Evolutionary conservation across 2,888 invertebrate species (phyloP), one percentile per base, ranked within the genome.

Genomic region (Polyommatus icarus): DNA sequence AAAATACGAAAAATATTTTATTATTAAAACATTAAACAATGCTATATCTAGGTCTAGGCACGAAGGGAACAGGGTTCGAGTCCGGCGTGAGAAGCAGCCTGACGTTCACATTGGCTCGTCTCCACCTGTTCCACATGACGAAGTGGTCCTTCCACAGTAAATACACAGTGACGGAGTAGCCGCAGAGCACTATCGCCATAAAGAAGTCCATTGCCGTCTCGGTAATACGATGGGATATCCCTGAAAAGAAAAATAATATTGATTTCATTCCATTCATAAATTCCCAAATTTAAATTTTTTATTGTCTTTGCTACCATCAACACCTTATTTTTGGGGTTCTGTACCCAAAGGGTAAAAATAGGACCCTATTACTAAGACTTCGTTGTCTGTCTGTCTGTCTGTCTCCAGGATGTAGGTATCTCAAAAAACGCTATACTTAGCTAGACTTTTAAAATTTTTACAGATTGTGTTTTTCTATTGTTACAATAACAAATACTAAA

Each of bases 91-190:
- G 87, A 24, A 96, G 87, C 20, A 96, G 88, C 75, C 95, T 92
- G 71, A 96, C 95, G 84, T 96, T 95, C 29, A 96, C 95, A 59
- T 96, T 95, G 76, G 94, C 95, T 57, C 94, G 94, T 89, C 96
- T 94, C 96, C 96, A 96, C 71, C 95, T 92, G 85, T 96, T 96
- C 96, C 96, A 96, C 83, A 96, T 96, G 20, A 95, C 91, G 83
- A 96, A 93, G 83, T 96, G 96, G 83, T 96, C 96, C 86, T 95
- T 95, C 87, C 95, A 93, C 10, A 96, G 89, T 40, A 96, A 88
- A 85, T 96, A 96, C 6, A 96, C 93, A 0, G 96, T 96, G 24
- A 95, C 93, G 0, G 95, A 86, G 85, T 96, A 96, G 0, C 96
- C 96, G 78, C 95, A 90, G 6, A 96, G 86, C 5, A 96, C 95